Percentiles rank a stretch among this genome's conserved stretches.
These are phyloP conservation scores for Watsonalla binaria DNA, from an alignment of 2,888 invertebrate species.

Conservation along the genomic window DNA sequence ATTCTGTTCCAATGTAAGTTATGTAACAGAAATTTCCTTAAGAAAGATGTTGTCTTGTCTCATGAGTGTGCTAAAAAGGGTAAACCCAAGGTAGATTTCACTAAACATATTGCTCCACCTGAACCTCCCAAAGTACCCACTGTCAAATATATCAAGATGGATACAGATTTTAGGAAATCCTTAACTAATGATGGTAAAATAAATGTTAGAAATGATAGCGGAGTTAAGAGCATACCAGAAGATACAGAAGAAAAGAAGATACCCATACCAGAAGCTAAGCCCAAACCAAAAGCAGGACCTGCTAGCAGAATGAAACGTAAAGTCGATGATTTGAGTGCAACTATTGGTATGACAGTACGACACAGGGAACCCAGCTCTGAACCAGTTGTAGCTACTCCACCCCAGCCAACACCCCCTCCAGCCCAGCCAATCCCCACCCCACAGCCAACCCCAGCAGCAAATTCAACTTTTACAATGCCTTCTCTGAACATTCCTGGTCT, in stretches of 20 bases:
- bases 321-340: slow-evolving; percentile 7
- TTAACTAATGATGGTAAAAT: slow-evolving; percentile 8
- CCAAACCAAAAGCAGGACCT: slow-evolving; percentile 59
- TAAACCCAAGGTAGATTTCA: slow-evolving; percentile 43
- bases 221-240: slow-evolving; percentile 11
- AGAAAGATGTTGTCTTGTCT: slow-evolving; percentile 56
- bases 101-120: slow-evolving; percentile 33
- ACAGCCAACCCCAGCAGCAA: slow-evolving; percentile 20
- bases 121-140: slow-evolving; percentile 51
- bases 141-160: slow-evolving; percentile 64
- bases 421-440: slow-evolving; percentile 11
- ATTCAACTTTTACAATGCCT: slow-evolving; percentile 42
- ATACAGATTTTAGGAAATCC: slow-evolving; percentile 31
- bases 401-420: slow-evolving; percentile 5
- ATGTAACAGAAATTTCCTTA: slow-evolving; percentile 68
- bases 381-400: slow-evolving; percentile 9
- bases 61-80: slow-evolving; percentile 68
- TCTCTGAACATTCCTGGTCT: slow-evolving; percentile 53
- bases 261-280: slow-evolving; percentile 20
- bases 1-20: slow-evolving; percentile 67
- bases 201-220: slow-evolving; percentile 15
- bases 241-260: slow-evolving; percentile 14
- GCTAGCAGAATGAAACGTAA: slow-evolving; percentile 54
- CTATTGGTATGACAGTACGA: slow-evolving; percentile 16
- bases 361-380: slow-evolving; percentile 3